Base-by-base conservation (phyloP, 2,888 invertebrate genomes). In the Dynastes grantii region DNA sequence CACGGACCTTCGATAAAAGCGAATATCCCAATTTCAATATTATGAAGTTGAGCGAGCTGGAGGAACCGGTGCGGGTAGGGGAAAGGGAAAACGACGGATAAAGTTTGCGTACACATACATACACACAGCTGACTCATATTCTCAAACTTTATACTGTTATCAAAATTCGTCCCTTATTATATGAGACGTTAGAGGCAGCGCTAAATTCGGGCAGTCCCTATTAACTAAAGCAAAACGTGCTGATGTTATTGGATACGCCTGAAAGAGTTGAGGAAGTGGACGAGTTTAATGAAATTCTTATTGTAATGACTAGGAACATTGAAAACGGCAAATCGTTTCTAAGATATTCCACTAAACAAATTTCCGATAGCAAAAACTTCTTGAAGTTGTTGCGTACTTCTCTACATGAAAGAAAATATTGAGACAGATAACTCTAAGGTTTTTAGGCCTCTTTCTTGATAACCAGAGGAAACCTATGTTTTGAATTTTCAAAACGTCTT, bases 1-100 rank as follows among this genome's bases (percentile, higher is more conserved):
- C 71, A 71, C 22, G 71, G 40, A 37, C 71, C 55, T 32, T 71
- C 71, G 71, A 71, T 71, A 71, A 71, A 71, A 58, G 71, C 71
- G 71, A 71, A 55, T 71, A 71, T 71, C 71, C 71, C 71, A 71
- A 71, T 71, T 71, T 71, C 71, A 22, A 71, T 71, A 71, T 71
- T 58, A 71, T 71, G 71, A 71, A 71, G 71, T 55, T 37, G 37
- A 22, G 6, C 8, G n/a, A 58, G 55, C 22, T 8, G 55, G 37
- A 22, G n/a, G 16, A 8, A 58, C 22, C 0, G 55, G 55, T 8
- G 22, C 55, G 22, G 55, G 1, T 0, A 22, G 22, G 22, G 45
- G 11, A 37, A 37, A 37, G 37, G 6, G 37, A 5, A 5, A 45
- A 45, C 45, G 45, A 11, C 11, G 45, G 55, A 58, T 58, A 58